phyloP scores from a whole-genome alignment of 2,888 invertebrate species.

The Arrhopalites spinosus region DNA sequence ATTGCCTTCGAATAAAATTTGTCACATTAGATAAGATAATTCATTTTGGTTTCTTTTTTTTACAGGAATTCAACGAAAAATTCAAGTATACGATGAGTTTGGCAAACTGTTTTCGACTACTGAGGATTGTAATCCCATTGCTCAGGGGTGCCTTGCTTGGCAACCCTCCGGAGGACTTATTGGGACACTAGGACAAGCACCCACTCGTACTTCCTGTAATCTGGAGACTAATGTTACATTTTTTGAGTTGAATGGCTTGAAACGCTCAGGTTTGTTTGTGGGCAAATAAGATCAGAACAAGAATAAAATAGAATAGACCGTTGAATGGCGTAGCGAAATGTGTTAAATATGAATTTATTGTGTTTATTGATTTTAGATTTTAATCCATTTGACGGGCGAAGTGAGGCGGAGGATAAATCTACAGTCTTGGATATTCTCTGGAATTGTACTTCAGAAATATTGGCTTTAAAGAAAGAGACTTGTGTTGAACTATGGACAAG shows the following conservation, averaged over 20 bases:
- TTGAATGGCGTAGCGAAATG: too few species aligned
- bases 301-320: too few species aligned
- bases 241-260: conserved; percentile 53
- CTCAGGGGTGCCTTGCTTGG: conserved; percentile 40
- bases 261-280: conserved; percentile 51
- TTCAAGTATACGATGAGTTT: conserved; percentile 50
- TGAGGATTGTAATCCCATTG: conserved; percentile 41
- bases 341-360: too few species aligned
- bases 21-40: neutral
- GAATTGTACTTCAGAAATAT: conserved; percentile 50
- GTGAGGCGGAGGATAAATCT: conserved; percentile 19
- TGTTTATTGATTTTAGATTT: too few species aligned
- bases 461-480: conserved; percentile 40
- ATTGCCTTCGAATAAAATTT: conserved; percentile 27
- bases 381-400: conserved; percentile 44
- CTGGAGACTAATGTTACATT: conserved; percentile 44
- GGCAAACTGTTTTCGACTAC: conserved; percentile 45
- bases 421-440: conserved; percentile 40
- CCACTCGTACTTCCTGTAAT: conserved; percentile 13
- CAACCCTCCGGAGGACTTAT: conserved; percentile 53
- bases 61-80: conserved; percentile 29
- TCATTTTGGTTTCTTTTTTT: neutral
- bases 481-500: conserved; percentile 52
- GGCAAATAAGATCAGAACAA: too few species aligned
- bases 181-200: conserved; percentile 42